Percentiles rank a stretch among this genome's conserved stretches.
These are phyloP conservation scores for Harpagoxenus sublaevis DNA, from an alignment of 2,888 invertebrate species.

Conservation along the genomic window DNA sequence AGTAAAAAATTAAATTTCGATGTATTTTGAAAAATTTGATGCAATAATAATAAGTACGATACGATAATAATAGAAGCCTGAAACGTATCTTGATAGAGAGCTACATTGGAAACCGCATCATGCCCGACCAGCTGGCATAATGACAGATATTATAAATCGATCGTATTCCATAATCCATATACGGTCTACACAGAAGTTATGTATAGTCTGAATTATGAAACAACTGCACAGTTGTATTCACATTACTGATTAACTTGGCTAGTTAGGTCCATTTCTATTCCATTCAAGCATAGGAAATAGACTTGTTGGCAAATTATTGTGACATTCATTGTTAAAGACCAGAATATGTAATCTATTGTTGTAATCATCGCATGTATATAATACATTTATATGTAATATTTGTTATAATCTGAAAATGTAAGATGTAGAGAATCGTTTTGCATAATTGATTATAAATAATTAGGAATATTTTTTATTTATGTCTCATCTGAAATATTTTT, in stretches of 20 bases:
- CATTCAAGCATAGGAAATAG: constrained; percentile 26
- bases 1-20: neutral
- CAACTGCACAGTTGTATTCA: constrained; percentile 5
- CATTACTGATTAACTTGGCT: constrained; percentile 32
- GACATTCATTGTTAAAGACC: constrained; percentile 2
- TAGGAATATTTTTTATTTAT: neutral
- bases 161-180: neutral
- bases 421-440: neutral
- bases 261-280: constrained; percentile 11
- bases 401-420: neutral
- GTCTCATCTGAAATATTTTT: neutral
- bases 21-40: neutral
- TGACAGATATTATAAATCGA: constrained; percentile 47
- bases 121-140: constrained; percentile 13
- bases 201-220: constrained; percentile 43
- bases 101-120: neutral
- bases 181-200: constrained; percentile 34
- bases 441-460: neutral
- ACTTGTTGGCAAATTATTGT: constrained; percentile 26
- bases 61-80: constrained; percentile 6
- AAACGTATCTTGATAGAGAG: neutral
- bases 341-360: neutral
- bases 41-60: neutral
- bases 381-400: neutral
- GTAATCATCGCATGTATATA: neutral